Evolutionary conservation across 1,140 invertebrate genomes (phyloP).

Genomic region (Episyrphus balteatus): DNA sequence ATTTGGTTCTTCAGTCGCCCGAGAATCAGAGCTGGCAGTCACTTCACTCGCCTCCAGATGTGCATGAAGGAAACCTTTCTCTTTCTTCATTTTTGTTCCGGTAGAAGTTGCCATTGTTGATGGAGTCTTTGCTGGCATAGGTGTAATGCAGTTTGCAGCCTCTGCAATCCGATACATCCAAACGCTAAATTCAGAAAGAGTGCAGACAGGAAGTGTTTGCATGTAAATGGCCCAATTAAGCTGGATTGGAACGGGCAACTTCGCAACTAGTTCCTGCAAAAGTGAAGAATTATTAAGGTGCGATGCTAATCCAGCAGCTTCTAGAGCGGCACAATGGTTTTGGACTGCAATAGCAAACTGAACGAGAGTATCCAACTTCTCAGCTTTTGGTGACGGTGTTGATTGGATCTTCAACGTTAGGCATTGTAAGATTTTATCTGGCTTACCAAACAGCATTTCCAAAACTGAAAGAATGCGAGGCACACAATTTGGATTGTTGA

Average conservation of each 20-base stretch:
- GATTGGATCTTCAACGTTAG: neutral
- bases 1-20: too few species aligned
- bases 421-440: neutral
- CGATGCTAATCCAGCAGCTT: neutral
- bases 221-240: too few species aligned
- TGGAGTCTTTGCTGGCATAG: neutral
- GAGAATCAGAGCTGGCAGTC: too few species aligned
- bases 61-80: too few species aligned
- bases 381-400: neutral
- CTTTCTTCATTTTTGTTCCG: too few species aligned
- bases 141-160: neutral
- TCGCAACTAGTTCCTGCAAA: too few species aligned
- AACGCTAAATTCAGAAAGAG: too few species aligned
- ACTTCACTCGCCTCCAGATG: too few species aligned
- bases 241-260: too few species aligned
- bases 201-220: too few species aligned
- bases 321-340: neutral
- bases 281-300: neutral
- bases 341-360: neutral
- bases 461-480: too few species aligned
- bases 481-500: neutral
- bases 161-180: neutral
- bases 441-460: neutral
- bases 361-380: neutral
- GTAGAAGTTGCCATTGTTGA: too few species aligned